Evolutionary conservation across 2,113 vertebrate species (phyloP).

Genomic region (Numenius arquata): DNA sequence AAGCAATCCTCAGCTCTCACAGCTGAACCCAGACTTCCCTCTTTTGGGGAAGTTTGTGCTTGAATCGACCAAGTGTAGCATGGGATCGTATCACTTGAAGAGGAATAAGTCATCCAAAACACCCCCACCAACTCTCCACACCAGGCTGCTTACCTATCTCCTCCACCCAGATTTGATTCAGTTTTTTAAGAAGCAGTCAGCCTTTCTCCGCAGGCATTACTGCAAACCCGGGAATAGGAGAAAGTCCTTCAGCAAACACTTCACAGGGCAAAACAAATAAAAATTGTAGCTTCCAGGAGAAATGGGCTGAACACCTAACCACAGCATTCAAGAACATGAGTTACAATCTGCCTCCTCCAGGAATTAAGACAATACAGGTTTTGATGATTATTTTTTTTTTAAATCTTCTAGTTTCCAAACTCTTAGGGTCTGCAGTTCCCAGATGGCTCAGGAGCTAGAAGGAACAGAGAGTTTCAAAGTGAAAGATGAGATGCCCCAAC

Average conservation of each 20-base stretch:
- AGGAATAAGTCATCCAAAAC: background rate
- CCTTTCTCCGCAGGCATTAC: background rate
- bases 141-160: background rate
- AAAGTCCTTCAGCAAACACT: background rate
- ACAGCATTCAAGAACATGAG: background rate
- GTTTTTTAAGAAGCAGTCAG: background rate
- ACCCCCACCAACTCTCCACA: background rate
- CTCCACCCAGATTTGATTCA: background rate
- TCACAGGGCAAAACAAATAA: background rate
- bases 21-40: background rate
- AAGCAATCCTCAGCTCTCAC: background rate
- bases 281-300: background rate
- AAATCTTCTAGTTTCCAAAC: background rate
- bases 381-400: background rate
- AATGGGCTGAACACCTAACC: background rate
- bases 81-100: background rate
- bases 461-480: background rate
- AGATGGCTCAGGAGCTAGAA: background rate
- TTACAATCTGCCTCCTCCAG: background rate
- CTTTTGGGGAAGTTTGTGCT: background rate
- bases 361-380: background rate
- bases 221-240: background rate
- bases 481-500: background rate
- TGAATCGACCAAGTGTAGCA: rapidly evolving
- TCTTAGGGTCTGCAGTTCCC: background rate